Base-by-base conservation (phyloP, 2,888 invertebrate genomes). In the Eremobia ochroleuca region DNA sequence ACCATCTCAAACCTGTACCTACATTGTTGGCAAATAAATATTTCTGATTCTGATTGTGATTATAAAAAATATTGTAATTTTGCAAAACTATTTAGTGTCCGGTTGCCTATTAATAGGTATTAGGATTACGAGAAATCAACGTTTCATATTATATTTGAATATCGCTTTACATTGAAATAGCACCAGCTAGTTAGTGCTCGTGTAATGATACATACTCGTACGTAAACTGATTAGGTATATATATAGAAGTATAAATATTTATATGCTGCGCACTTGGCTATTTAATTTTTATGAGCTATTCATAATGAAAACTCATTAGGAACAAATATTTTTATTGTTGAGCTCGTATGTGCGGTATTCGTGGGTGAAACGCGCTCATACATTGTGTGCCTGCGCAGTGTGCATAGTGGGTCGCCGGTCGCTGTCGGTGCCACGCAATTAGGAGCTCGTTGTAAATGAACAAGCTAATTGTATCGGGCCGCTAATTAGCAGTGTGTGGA, bases 291-390 rank as follows among this genome's bases (percentile, higher is more conserved):
- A 83, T 82, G 81, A 82, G 83, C 70, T 76, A 89, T 86, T 88
- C 83, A 88, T 88, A 85, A 89, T 86, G 75, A 65, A 82, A 88
- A 81, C 88, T 88, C 89, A 89, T 88, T 88, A 89, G 71, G 71
- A 64, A 77, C 72, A 87, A 87, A 85, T 79, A 88, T 87, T 82
- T 88, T 79, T 76, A 89, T 85, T 83, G 83, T 86, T 76, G 37
- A 46, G 73, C 73, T 61, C 76, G 86, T 73, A 89, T 88, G 85
- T 73, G 70, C 76, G 82, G 83, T 79, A 85, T 87, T 78, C 58
- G 78, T 43, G 65, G 75, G 81, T 83, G 67, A 77, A 76, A 75
- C 82, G 73, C 73, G 79, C 64, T 59, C 65, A 31, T 58, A 76
- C 74, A 72, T 71, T 73, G 79, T 79, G 73, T 55, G 76, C 64